Evolutionary conservation across 2,113 vertebrate species (phyloP).

Genomic region (Gobiocypris rarus): DNA sequence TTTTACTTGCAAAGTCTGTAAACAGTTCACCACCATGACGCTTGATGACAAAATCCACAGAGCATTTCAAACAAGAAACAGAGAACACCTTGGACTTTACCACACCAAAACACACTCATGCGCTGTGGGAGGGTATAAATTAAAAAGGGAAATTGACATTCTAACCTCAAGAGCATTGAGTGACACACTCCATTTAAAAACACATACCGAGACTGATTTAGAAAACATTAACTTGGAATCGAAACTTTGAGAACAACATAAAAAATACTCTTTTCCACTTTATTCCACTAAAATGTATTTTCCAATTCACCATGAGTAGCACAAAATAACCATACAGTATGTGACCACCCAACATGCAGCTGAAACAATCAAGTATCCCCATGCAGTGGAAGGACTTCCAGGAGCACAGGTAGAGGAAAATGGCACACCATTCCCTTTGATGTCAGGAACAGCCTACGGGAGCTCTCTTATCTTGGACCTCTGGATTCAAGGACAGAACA

Average conservation of each 20-base stretch:
- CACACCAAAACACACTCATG: constrained; percentile 82
- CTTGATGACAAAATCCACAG: constrained; percentile 78
- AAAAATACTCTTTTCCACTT: constrained; percentile 63
- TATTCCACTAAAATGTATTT: constrained; percentile 47
- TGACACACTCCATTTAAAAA: constrained; percentile 71
- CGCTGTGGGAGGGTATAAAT: constrained; percentile 74
- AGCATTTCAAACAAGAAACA: constrained; percentile 72
- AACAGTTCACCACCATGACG: constrained; percentile 81
- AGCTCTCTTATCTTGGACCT: constrained; percentile 18
- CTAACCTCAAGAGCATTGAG: constrained; percentile 65
- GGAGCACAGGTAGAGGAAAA: constrained; percentile 52
- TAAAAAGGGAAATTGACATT: neutral
- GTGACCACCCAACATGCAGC: constrained; percentile 86
- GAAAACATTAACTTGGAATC: constrained; percentile 66
- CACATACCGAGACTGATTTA: constrained; percentile 69
- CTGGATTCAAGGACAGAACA: constrained; percentile 3
- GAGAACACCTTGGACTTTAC: constrained; percentile 63
- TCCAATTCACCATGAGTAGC: constrained; percentile 53
- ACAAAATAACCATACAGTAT: constrained; percentile 68
- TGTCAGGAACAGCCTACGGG: constrained; percentile 10
- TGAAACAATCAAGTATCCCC: constrained; percentile 69
- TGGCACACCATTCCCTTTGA: constrained; percentile 34
- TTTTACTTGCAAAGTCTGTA: constrained; percentile 78
- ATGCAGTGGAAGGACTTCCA: constrained; percentile 65
- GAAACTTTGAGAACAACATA: constrained; percentile 63